Percentiles rank a stretch among this genome's conserved stretches.
phyloP scores from a whole-genome alignment of 1,140 invertebrate genomes.

The Dysdera silvatica region DNA sequence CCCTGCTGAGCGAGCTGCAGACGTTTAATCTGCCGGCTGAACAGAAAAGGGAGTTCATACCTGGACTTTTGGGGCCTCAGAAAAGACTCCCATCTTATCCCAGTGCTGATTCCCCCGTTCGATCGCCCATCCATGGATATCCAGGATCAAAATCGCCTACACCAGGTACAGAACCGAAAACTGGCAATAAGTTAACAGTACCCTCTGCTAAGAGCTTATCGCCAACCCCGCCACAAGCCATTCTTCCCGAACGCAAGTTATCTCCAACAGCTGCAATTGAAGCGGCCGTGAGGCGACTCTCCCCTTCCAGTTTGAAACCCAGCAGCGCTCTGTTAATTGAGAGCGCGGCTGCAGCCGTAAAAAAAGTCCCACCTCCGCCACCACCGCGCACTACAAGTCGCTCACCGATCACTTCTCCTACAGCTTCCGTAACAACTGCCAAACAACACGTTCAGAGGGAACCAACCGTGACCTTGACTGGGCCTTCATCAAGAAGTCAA shows the following conservation, averaged over 20 bases:
- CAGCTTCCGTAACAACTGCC: slow-evolving; percentile 51
- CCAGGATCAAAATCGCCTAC: slow-evolving; percentile 12
- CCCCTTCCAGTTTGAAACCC: too few relatives aligned
- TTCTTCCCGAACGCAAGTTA: too few relatives aligned
- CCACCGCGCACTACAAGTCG: slow-evolving; percentile 72
- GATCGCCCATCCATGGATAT: slow-evolving; percentile 23
- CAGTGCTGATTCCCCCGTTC: slow-evolving; percentile 27
- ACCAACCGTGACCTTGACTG: slow-evolving; percentile 6
- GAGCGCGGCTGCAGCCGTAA: slow-evolving; percentile 16
- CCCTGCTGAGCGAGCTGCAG: slow-evolving; percentile 83
- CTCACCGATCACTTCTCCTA: slow-evolving; percentile 69
- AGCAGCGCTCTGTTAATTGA: slow-evolving; percentile 19
- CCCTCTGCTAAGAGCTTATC: slow-evolving; percentile 16
- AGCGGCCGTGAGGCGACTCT: not conserved
- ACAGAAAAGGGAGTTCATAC: slow-evolving; percentile 23
- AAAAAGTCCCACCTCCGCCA: slow-evolving; percentile 68
- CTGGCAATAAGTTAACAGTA: not conserved
- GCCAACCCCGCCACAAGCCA: too few relatives aligned
- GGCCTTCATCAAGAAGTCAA: slow-evolving; percentile 44
- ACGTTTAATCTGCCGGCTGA: slow-evolving; percentile 51
- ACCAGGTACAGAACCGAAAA: slow-evolving; percentile 1
- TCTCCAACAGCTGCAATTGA: not conserved
- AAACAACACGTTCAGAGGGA: not conserved
- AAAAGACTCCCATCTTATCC: slow-evolving; percentile 24
- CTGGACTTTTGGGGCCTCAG: slow-evolving; percentile 24